These are phyloP conservation scores for Lordiphosa stackelbergi DNA, from an alignment of 1,140 invertebrate genomes.

Conservation along the genomic window DNA sequence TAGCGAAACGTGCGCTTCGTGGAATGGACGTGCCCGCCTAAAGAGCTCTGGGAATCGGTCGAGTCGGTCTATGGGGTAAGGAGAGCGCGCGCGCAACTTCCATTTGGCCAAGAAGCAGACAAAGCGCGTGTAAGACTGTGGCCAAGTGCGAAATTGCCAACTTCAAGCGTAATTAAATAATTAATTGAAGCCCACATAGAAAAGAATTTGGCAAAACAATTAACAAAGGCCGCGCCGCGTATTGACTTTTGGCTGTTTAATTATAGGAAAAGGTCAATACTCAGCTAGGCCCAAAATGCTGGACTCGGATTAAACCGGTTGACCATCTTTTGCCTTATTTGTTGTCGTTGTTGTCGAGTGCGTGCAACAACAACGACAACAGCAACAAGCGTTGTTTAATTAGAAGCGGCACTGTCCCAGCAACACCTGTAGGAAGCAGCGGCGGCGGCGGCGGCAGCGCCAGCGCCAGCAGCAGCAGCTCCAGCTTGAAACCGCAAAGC, in stretches of 20 bases:
- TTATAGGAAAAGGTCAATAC: slow-evolving; percentile 50
- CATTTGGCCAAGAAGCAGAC: slow-evolving; percentile 15
- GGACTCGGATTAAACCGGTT: slow-evolving; percentile 42
- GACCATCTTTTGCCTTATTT: slow-evolving; percentile 47
- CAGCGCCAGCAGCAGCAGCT: slow-evolving; percentile 12
- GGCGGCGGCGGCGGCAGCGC: slow-evolving; percentile 4
- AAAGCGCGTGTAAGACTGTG: slow-evolving; percentile 2
- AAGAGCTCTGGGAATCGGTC: slow-evolving; percentile 10
- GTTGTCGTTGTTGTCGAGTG: slow-evolving; percentile 30
- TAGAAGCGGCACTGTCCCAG: slow-evolving; percentile 56
- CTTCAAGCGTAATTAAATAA: slow-evolving; percentile 73
- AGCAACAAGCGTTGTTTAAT: slow-evolving; percentile 60
- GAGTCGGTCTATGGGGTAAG: slow-evolving; percentile 42
- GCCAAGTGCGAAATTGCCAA: slow-evolving; percentile 61
- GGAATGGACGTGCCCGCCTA: slow-evolving; percentile 57
- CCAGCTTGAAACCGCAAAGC: slow-evolving; percentile 60
- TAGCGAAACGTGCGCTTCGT: slow-evolving; percentile 73
- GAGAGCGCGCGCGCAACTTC: slow-evolving; percentile 52
- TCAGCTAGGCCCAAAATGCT: slow-evolving; percentile 20
- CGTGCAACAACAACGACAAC: slow-evolving; percentile 12
- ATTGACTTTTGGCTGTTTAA: slow-evolving; percentile 21
- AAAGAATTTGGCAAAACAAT: slow-evolving; percentile 69
- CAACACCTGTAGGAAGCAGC: slow-evolving; percentile 53
- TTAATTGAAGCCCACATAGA: slow-evolving; percentile 67
- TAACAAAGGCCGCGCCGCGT: slow-evolving; percentile 24